phyloP scores from a whole-genome alignment of 2,888 invertebrate species.

The Xiphydria camelus region DNA sequence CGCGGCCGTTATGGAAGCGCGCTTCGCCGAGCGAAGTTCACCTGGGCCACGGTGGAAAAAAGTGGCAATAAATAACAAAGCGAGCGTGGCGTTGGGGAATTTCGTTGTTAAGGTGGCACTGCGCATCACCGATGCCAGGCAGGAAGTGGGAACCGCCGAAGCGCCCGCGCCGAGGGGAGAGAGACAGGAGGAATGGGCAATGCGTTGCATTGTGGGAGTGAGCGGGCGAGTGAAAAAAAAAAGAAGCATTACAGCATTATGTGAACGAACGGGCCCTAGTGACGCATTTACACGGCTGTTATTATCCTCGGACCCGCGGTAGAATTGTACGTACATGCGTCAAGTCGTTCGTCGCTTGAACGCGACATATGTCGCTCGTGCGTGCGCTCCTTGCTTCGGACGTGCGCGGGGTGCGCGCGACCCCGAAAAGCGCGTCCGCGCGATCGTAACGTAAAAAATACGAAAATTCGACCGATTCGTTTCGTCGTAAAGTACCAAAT shows the following conservation, averaged over 20 bases:
- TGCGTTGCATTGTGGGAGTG: constrained; percentile 36
- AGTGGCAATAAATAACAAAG: constrained; percentile 25
- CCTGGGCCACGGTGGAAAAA: constrained; percentile 18
- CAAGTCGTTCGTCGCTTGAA: constrained; percentile 11
- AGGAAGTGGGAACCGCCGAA: constrained; percentile 50
- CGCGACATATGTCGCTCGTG: constrained; percentile 22
- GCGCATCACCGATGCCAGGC: constrained; percentile 56
- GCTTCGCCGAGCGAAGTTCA: too few species aligned
- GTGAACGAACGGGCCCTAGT: constrained; percentile 39
- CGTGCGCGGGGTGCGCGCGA: not conserved
- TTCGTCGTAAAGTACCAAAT: too few species aligned
- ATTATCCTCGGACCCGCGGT: constrained; percentile 26
- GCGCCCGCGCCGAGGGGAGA: constrained; percentile 32
- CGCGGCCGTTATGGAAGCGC: constrained; percentile 33
- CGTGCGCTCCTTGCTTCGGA: too few species aligned
- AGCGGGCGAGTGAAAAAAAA: constrained; percentile 34
- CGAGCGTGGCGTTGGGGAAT: constrained; percentile 42
- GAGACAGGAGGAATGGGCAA: constrained; percentile 15
- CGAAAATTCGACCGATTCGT: too few species aligned
- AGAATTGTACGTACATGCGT: constrained; percentile 5
- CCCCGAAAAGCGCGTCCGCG: not conserved
- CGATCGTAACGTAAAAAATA: too few species aligned
- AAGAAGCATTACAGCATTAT: constrained; percentile 37
- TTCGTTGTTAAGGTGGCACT: constrained; percentile 54
- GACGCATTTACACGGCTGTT: constrained; percentile 41